Conservation (phyloP, 2,113 vertebrate genomes). For the Telmatochromis brachygnathus region DNA sequence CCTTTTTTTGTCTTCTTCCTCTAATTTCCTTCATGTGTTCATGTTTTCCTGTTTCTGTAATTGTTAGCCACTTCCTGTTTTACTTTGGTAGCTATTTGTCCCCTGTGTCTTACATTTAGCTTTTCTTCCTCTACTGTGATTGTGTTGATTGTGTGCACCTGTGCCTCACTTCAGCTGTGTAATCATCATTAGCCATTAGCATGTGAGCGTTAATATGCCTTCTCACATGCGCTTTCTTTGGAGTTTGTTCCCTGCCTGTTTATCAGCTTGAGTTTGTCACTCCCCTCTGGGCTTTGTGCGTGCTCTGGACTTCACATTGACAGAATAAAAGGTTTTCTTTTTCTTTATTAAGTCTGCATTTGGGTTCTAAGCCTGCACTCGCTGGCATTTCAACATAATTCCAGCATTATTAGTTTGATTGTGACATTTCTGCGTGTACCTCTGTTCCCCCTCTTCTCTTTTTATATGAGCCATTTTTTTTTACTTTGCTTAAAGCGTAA, state of each 20-base stretch:
- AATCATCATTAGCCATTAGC: background rate
- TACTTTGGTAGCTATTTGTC: background rate
- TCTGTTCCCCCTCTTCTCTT: background rate
- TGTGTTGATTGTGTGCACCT: background rate
- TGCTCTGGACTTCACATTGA: background rate
- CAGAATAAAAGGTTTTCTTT: background rate
- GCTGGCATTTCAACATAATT: background rate
- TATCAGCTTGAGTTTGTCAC: background rate
- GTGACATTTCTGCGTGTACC: background rate
- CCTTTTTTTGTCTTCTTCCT: background rate
- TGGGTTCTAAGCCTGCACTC: accelerated
- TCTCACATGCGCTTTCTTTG: background rate
- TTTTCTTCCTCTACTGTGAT: background rate
- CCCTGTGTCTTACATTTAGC: background rate
- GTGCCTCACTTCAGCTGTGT: background rate
- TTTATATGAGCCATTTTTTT: background rate
- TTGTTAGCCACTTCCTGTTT: background rate
- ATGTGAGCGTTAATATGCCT: background rate
- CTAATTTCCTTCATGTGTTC: background rate
- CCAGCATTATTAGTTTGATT: background rate
- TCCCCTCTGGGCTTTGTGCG: background rate
- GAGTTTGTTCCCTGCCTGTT: background rate
- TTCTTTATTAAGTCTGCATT: background rate
- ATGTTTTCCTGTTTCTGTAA: background rate
- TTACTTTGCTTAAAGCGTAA: background rate